These are phyloP conservation scores for Macropus fuliginosus DNA, from an alignment of 2,797 vertebrate species.

Conservation along the genomic window DNA sequence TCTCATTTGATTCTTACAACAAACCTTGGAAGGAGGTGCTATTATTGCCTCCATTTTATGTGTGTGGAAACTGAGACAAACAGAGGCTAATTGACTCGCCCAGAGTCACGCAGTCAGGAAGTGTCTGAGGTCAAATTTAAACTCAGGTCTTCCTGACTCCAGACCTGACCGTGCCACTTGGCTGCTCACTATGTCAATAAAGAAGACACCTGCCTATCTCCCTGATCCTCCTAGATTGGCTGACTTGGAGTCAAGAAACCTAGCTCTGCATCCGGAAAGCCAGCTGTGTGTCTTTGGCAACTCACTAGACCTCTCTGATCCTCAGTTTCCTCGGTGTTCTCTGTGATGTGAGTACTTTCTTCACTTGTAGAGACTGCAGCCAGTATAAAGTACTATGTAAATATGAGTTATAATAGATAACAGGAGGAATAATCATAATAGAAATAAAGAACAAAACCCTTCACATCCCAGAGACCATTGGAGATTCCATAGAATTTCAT, in stretches of 20 bases:
- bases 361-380: not conserved
- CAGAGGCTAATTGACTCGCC: not conserved
- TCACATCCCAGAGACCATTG: not conserved
- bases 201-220: not conserved
- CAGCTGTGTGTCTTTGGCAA: not conserved
- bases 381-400: not conserved
- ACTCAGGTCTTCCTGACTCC: not conserved
- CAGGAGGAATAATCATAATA: not conserved
- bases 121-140: not conserved
- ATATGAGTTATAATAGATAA: not conserved
- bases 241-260: not conserved
- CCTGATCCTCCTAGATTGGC: not conserved
- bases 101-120: not conserved
- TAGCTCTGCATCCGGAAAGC: not conserved
- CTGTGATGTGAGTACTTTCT: not conserved
- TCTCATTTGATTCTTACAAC: not conserved
- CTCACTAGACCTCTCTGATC: not conserved
- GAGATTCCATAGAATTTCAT: not conserved
- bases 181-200: not conserved
- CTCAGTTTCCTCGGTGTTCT: not conserved
- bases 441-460: conserved; percentile 1
- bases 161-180: too few species aligned
- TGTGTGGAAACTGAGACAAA: not conserved
- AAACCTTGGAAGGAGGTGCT: not conserved
- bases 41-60: not conserved